A percentile compares a stretch with the other conserved stretches of the same genome.
These are phyloP conservation scores for Lithobius niger DNA, from an alignment of 1,140 invertebrate genomes.

Conservation along the genomic window DNA sequence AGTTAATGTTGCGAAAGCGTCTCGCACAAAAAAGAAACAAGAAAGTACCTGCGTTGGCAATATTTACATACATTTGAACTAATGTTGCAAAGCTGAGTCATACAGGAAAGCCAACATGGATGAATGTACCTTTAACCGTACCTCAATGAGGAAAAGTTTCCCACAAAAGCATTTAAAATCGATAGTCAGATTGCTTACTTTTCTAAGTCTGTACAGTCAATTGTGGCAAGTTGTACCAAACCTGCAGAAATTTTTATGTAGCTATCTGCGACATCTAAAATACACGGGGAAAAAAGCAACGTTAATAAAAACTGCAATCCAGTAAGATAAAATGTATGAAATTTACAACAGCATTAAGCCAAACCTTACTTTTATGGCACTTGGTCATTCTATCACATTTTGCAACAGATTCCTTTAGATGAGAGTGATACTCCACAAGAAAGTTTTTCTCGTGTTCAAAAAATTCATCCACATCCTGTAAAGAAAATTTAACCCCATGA, in stretches of 20 bases:
- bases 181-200: conserved; percentile 32
- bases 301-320: neutral
- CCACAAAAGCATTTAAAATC: no score
- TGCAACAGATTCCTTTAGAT: conserved; percentile 81
- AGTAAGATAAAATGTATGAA: neutral
- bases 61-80: no score
- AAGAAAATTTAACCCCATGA: conserved; percentile 13
- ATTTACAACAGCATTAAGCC: neutral
- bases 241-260: conserved; percentile 92
- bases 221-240: conserved; percentile 74
- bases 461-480: conserved; percentile 88
- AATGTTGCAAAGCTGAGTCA: no score
- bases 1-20: no score
- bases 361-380: conserved; percentile 65
- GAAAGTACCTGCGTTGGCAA: no score
- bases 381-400: conserved; percentile 88
- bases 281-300: neutral
- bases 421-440: conserved; percentile 83
- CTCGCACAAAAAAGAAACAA: no score
- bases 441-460: conserved; percentile 95
- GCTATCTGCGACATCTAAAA: conserved; percentile 78
- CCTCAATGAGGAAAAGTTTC: no score
- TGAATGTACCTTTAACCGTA: no score
- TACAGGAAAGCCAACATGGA: no score
- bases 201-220: conserved; percentile 75